Evolutionary conservation across 2,888 invertebrate genomes (phyloP), one percentile per base, ranked within the genome.

Genomic region (Cephus nigrinus): DNA sequence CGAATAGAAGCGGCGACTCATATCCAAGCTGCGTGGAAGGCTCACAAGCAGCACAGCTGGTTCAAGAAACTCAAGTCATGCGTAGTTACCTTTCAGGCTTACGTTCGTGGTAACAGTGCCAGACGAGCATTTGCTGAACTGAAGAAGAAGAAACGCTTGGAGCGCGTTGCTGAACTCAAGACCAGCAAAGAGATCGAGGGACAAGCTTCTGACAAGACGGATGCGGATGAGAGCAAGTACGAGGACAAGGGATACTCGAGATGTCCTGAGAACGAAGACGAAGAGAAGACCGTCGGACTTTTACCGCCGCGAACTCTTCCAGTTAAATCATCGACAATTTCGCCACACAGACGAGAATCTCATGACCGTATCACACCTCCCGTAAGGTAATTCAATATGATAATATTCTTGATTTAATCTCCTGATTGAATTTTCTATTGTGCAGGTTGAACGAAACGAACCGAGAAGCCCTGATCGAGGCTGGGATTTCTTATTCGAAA

Each of bases 1-100:
- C 93, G 94, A 80, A 88, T 87, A 23, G 91, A 91, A 33, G 94
- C 95, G 1, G 95, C 94, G 1, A 86, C 94, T 23, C 94, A 94
- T 76, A 95, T 98, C 76, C 98, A 98, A 90, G 94, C 96, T 74
- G 94, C 94, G 88, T 98, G 96, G 95, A 93, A 96, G 78, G 95
- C 95, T 34, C 94, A 94, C 84, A 93, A 93, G 78, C 94, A 93
- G 36, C 93, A 95, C 4, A 93, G 93, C 75, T 95, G 95, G 94
- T 96, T 94, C 90, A 92, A 93, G 79, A 94, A 94, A 79, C 91
- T 97, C 12, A 93, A 93, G 73, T 88, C 90, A 12, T 94, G 94
- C 11, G 90, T 95, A 30, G 89, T 95, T 5, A 88, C 92, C 31
- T 94, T 98, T 88, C 97, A 98, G 90, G 95, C 97, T 1, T 93